Evolutionary conservation across 2,113 vertebrate species (phyloP).

Genomic region (Oryzias curvinotus): DNA sequence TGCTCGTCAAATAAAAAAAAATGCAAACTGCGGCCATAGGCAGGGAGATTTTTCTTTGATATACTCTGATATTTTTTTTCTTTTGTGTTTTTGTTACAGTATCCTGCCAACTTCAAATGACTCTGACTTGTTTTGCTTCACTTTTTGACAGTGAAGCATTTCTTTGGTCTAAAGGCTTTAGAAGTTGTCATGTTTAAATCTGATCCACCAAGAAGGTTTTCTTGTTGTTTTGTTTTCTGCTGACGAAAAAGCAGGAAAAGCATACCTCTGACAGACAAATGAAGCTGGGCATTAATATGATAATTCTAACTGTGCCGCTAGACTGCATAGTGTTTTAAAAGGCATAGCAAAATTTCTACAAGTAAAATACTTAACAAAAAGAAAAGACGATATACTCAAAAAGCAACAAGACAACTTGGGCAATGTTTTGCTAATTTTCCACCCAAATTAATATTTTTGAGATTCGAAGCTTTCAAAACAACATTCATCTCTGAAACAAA

Average conservation of each 20-base stretch:
- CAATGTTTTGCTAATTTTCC: no score
- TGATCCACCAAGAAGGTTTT: not conserved
- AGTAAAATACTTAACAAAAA: no score
- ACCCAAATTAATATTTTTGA: no score
- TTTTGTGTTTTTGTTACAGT: conserved; percentile 4
- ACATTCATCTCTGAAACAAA: no score
- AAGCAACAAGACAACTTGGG: no score
- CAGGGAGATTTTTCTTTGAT: not conserved
- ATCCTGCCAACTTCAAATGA: not conserved
- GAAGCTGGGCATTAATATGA: not conserved
- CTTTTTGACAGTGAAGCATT: conserved; percentile 30
- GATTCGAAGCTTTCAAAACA: no score
- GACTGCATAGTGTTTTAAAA: conserved; percentile 12
- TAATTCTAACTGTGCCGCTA: not conserved
- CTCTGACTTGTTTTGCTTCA: not conserved
- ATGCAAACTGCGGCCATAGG: not conserved
- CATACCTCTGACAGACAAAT: not conserved
- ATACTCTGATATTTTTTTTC: not conserved
- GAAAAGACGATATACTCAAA: no score
- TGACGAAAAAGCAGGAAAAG: not conserved
- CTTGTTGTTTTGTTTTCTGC: not conserved
- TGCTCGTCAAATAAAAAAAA: not conserved
- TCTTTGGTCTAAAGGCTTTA: conserved; percentile 27
- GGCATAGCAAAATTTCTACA: not conserved
- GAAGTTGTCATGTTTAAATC: conserved; percentile 13